Evolutionary conservation across 2,797 vertebrate species (phyloP).

Genomic region (Acropternis orthonyx): DNA sequence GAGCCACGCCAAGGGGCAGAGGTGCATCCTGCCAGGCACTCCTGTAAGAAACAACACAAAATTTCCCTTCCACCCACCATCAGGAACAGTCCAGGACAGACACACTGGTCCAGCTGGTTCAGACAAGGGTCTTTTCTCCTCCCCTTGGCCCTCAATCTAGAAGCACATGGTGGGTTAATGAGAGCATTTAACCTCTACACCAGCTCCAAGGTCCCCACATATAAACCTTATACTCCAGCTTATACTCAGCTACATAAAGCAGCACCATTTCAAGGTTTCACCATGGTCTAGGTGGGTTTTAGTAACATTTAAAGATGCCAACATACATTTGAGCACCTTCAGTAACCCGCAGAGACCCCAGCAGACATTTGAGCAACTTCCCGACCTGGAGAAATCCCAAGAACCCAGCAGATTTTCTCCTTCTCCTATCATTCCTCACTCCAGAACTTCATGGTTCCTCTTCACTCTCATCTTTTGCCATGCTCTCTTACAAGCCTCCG

Average conservation of each 20-base stretch:
- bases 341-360: not conserved
- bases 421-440: not conserved
- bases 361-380: not conserved
- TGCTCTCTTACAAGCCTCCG: not conserved
- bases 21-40: not conserved
- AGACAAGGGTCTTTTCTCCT: not conserved
- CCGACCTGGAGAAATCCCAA: not conserved
- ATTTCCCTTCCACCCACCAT: not conserved
- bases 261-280: not conserved
- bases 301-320: not conserved
- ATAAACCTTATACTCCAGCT: not conserved
- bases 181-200: rapidly evolving
- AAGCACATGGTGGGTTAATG: not conserved
- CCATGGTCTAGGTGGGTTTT: not conserved
- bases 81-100: not conserved
- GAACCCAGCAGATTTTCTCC: not conserved
- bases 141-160: not conserved
- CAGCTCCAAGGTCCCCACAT: not conserved
- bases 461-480: not conserved
- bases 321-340: not conserved
- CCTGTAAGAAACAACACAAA: not conserved
- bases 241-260: not conserved
- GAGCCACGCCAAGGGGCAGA: not conserved
- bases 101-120: not conserved
- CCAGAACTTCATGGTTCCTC: not conserved